phyloP scores from a whole-genome alignment of 2,113 vertebrate genomes.

The Himantopus leucocephalus region DNA sequence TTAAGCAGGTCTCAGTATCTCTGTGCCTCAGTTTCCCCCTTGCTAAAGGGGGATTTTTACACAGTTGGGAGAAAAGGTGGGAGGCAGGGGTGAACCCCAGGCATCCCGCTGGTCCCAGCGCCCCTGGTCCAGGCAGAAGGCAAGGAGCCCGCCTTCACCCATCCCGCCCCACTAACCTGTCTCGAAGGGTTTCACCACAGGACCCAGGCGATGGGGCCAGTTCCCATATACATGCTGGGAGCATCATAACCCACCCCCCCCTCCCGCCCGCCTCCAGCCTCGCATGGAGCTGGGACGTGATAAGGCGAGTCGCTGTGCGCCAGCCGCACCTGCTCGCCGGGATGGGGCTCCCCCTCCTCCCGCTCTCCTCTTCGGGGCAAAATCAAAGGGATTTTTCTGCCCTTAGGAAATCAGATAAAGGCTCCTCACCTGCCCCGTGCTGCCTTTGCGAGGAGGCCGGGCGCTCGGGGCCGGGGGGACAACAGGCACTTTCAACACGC shows the following conservation, averaged over 20 bases:
- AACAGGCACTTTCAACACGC: slow-evolving; percentile 56
- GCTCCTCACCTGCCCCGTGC: slow-evolving; percentile 60
- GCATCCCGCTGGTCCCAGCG: not conserved
- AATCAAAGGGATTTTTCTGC: slow-evolving; percentile 75
- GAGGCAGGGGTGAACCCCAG: not conserved
- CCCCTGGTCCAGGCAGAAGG: not conserved
- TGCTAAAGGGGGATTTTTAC: not conserved
- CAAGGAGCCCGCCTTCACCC: not conserved
- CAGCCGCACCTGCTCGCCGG: slow-evolving; percentile 45
- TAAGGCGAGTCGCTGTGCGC: slow-evolving; percentile 28
- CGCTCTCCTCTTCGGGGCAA: slow-evolving; percentile 23
- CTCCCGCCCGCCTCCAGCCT: not conserved
- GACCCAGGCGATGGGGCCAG: too few species aligned
- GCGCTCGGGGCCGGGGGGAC: not conserved
- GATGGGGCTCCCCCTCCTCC: not conserved
- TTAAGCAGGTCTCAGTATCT: not conserved
- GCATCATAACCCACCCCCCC: fast-evolving
- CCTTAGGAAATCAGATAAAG: slow-evolving; percentile 72
- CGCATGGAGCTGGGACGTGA: not conserved
- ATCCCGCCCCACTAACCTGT: not conserved
- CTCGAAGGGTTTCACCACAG: fast-evolving
- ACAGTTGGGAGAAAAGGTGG: not conserved
- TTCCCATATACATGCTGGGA: not conserved
- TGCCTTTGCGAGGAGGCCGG: slow-evolving; percentile 29
- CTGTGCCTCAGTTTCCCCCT: not conserved